A percentile compares a stretch with the other conserved stretches of the same genome.
phyloP scores from a whole-genome alignment of 2,113 vertebrate genomes.

The Athene noctua region DNA sequence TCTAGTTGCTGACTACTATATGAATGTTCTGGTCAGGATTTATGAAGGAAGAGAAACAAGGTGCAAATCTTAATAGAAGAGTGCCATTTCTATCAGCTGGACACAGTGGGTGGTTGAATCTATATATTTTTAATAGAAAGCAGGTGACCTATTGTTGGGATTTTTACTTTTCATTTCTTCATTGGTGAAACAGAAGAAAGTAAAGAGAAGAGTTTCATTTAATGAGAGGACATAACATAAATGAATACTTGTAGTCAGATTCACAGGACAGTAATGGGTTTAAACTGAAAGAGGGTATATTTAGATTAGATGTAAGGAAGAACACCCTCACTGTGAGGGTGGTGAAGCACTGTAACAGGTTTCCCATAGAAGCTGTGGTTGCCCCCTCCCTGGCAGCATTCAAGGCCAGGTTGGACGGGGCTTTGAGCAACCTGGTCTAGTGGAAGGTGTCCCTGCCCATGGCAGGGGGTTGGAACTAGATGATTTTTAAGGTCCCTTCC shows the following conservation, averaged over 20 bases:
- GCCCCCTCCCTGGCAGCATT: no score
- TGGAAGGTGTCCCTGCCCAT: no score
- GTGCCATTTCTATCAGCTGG: background rate
- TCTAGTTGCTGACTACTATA: background rate
- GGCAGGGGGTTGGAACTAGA: no score
- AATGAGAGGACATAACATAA: background rate
- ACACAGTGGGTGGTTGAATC: background rate
- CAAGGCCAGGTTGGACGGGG: no score
- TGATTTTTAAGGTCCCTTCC: no score
- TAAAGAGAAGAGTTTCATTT: background rate
- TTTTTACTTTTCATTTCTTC: background rate
- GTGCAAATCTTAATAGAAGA: background rate
- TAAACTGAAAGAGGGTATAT: no score
- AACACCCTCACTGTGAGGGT: no score
- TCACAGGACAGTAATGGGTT: no score
- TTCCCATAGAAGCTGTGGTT: no score
- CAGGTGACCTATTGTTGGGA: background rate
- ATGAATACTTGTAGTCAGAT: background rate
- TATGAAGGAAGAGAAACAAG: background rate
- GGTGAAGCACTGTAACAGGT: no score
- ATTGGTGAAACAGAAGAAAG: background rate
- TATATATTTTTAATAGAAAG: background rate
- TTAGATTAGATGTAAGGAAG: no score
- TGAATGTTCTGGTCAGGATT: background rate
- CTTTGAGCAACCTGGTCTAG: no score